Conservation (phyloP, 2,888 invertebrate genomes). For the Salpingus planirostris region DNA sequence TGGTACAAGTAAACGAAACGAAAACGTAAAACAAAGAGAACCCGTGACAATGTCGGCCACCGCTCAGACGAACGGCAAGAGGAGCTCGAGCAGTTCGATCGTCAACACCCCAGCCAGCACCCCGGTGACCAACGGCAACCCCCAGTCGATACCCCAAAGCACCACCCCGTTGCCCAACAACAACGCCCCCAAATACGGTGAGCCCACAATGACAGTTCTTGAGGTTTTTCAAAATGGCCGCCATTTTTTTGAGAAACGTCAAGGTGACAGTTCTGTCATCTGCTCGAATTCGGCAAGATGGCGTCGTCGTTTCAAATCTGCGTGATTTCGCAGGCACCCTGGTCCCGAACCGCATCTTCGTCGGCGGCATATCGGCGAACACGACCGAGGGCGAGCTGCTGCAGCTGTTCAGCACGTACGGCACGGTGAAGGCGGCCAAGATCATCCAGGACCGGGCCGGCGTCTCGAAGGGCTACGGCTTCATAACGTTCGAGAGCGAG, state of each 20-base stretch:
- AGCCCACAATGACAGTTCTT: too few species aligned
- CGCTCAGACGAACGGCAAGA: constrained; percentile 32
- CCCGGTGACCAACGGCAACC: constrained; percentile 34
- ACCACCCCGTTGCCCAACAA: constrained; percentile 38
- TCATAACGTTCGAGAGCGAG: constrained; percentile 78
- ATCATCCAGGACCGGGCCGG: constrained; percentile 93
- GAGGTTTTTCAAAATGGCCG: too few species aligned
- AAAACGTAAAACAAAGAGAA: too few species aligned
- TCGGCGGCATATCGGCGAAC: constrained; percentile 89
- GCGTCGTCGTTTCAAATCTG: too few species aligned
- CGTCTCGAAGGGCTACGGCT: constrained; percentile 87
- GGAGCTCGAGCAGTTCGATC: constrained; percentile 33
- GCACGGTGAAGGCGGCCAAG: constrained; percentile 85
- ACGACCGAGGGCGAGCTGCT: constrained; percentile 89
- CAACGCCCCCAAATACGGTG: constrained; percentile 47
- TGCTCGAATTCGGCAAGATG: too few species aligned
- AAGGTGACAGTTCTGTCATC: too few species aligned
- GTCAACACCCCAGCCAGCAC: constrained; percentile 39
- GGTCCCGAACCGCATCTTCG: constrained; percentile 92
- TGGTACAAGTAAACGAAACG: too few species aligned
- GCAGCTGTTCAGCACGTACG: constrained; percentile 83
- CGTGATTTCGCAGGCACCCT: constrained; percentile 61
- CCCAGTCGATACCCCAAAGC: constrained; percentile 29
- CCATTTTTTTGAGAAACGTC: too few species aligned
- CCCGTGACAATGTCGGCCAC: constrained; percentile 28